phyloP scores from a whole-genome alignment of 2,113 vertebrate genomes.

The Bagarius yarrelli region DNA sequence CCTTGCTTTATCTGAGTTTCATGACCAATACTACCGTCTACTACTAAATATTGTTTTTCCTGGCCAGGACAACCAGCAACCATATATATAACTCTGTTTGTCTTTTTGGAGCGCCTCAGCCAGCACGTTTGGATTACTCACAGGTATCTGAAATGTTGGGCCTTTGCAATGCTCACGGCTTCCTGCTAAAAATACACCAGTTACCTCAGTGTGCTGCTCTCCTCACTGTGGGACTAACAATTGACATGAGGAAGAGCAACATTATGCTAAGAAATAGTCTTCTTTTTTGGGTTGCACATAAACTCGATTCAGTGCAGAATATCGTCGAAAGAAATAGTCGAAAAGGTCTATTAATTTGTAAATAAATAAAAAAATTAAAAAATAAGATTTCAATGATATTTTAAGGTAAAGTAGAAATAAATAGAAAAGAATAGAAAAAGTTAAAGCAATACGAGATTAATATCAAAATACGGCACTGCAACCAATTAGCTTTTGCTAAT shows the following conservation, averaged over 20 bases:
- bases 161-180: neutral
- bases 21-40: neutral
- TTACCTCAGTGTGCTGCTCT: neutral
- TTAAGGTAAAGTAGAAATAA: no score
- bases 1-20: neutral
- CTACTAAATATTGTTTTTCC: neutral
- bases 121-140: slow-evolving; percentile 17
- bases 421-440: no score
- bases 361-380: no score
- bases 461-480: no score
- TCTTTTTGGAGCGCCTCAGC: neutral
- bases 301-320: neutral
- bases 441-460: no score
- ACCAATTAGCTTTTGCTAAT: no score
- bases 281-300: slow-evolving; percentile 3
- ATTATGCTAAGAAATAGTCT: slow-evolving; percentile 4
- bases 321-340: neutral
- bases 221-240: neutral
- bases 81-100: neutral
- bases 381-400: no score
- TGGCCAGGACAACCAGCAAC: neutral
- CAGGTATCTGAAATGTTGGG: slow-evolving; percentile 23
- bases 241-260: slow-evolving; percentile 14
- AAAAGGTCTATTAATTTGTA: no score
- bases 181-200: slow-evolving; percentile 26